Percentiles rank a stretch among this genome's conserved stretches.
phyloP scores from a whole-genome alignment of 2,888 invertebrate species.

The Xiphydria camelus region DNA sequence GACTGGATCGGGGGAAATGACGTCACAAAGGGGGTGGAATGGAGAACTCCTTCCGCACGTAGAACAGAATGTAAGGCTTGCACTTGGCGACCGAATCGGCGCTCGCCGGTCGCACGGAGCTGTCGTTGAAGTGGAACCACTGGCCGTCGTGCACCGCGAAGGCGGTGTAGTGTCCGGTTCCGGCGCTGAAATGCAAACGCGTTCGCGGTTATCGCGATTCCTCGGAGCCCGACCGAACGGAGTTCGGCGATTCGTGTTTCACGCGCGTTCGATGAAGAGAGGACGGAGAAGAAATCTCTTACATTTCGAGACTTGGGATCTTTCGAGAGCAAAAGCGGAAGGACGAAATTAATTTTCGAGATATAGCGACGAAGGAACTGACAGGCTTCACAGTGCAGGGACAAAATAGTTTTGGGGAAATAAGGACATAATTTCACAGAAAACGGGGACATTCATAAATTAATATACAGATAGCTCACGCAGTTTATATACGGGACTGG shows the following conservation, averaged over 20 bases:
- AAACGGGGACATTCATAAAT: too few relatives aligned
- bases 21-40: conserved; percentile 55
- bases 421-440: too few relatives aligned
- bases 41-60: conserved; percentile 70
- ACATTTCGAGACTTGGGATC: neutral
- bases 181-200: conserved; percentile 64
- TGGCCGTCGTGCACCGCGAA: conserved; percentile 78
- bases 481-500: neutral
- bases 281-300: neutral
- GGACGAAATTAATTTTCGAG: too few relatives aligned
- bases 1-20: conserved; percentile 12
- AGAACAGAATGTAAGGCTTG: conserved; percentile 85
- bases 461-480: too few relatives aligned
- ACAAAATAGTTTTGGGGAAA: too few relatives aligned
- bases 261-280: neutral
- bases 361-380: too few relatives aligned
- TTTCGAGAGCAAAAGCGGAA: too few relatives aligned
- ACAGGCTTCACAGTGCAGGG: too few relatives aligned
- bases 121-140: conserved; percentile 88
- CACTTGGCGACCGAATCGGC: conserved; percentile 71
- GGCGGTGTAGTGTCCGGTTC: conserved; percentile 84
- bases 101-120: conserved; percentile 73
- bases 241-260: too few relatives aligned
- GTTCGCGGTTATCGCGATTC: too few relatives aligned
- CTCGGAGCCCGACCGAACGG: too few relatives aligned